Evolutionary conservation across 2,113 vertebrate genomes (phyloP).

Genomic region (Pterocles burchelli): DNA sequence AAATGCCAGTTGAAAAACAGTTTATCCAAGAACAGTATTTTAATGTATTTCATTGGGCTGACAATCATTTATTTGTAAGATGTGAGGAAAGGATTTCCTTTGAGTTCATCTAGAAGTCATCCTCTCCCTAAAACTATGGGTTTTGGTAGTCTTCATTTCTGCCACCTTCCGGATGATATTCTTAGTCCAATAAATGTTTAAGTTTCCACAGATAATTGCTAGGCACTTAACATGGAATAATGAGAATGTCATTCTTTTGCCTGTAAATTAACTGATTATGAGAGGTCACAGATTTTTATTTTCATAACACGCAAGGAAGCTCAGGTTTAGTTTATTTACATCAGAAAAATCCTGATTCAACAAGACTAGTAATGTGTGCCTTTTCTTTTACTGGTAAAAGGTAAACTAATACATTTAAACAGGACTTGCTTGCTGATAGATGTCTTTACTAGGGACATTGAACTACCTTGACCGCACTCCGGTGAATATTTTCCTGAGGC

Average conservation of each 20-base stretch:
- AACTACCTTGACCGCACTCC: not conserved
- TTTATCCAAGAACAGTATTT: not conserved
- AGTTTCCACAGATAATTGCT: not conserved
- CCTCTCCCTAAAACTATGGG: fast-evolving
- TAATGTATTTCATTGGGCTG: not conserved
- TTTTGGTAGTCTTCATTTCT: not conserved
- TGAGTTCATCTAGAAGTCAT: not conserved
- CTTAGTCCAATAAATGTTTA: not conserved
- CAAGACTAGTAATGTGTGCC: not conserved
- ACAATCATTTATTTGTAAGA: not conserved
- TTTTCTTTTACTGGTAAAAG: not conserved
- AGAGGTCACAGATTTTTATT: not conserved
- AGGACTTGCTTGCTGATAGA: not conserved
- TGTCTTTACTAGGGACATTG: not conserved
- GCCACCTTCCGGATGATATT: not conserved
- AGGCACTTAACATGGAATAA: not conserved
- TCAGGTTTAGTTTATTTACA: not conserved
- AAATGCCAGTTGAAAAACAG: not conserved
- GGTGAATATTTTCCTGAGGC: not conserved
- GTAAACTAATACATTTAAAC: not conserved
- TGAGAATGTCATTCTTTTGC: not conserved
- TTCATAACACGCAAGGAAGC: not conserved
- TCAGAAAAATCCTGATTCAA: not conserved
- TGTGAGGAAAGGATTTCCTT: not conserved
- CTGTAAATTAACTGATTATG: not conserved